A percentile compares a stretch with the other conserved stretches of the same genome.
These are phyloP conservation scores for Aptenodytes patagonicus DNA, from an alignment of 2,113 vertebrate genomes.

Conservation along the genomic window DNA sequence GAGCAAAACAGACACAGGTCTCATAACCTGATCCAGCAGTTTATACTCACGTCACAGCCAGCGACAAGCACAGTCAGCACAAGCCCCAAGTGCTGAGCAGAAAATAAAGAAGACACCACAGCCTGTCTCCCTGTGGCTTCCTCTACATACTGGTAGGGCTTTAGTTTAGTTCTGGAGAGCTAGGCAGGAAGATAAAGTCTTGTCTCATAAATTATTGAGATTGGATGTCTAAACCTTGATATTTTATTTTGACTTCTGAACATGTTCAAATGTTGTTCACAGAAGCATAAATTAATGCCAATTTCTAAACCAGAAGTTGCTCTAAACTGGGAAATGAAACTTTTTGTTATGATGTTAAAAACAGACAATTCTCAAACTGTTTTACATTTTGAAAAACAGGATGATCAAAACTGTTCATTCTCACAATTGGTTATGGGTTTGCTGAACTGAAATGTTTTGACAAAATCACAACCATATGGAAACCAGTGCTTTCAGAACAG, in stretches of 20 bases:
- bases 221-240: slow-evolving; percentile 32
- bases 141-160: neutral
- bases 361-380: slow-evolving; percentile 38
- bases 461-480: slow-evolving; percentile 31
- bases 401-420: slow-evolving; percentile 52
- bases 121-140: neutral
- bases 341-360: slow-evolving; percentile 54
- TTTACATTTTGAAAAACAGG: slow-evolving; percentile 36
- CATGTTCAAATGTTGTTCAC: neutral
- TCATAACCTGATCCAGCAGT: neutral
- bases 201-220: neutral
- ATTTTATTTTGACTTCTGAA: slow-evolving; percentile 34
- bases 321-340: slow-evolving; percentile 49
- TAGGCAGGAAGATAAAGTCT: neutral
- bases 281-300: slow-evolving; percentile 40
- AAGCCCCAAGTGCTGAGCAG: neutral
- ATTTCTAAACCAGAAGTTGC: slow-evolving; percentile 39
- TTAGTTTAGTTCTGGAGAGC: neutral
- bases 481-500: neutral
- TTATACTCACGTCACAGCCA: neutral
- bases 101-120: neutral
- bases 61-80: neutral
- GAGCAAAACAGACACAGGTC: neutral
- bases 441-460: slow-evolving; percentile 55
- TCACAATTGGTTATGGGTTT: neutral